Evolutionary conservation across 2,113 vertebrate genomes (phyloP), one percentile per base, ranked within the genome.

Genomic region (Pristiophorus japonicus): DNA sequence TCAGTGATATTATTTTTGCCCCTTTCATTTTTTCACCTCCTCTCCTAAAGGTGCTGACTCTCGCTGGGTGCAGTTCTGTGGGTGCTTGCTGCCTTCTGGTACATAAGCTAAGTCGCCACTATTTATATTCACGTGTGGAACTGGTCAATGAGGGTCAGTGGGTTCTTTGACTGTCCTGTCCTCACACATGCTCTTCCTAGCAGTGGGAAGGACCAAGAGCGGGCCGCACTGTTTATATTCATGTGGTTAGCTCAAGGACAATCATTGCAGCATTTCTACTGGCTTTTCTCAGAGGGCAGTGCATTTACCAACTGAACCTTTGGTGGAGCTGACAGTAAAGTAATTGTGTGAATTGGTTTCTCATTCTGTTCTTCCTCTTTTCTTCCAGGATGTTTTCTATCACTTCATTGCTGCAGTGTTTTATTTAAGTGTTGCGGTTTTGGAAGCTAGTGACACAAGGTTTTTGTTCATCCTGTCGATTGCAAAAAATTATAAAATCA

Each of bases 371-470:
- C 10, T 70, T 94, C 65, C 45, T 73, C 47, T 55, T 47, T n/a
- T 96, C 95, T 96, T 96, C 55, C 96, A 97, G 97, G 97, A 97
- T 95, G 97, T 97, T 70, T 96, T 97, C 63, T 97, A 97, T 94
- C 97, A 97, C 0, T 97, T 97, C 30, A 96, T 97, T 95, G 96
- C 97, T 0, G 95, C 95, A 47, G 97, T 97, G 95, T 96, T 97
- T 66, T 97, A 97, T 95, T 96, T 97, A 96, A 97, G 97, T 0
- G 97, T 97, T 0, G 96, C 97, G 0, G 97, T 97, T 59, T 70
- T 97, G 6, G 97, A 97, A 95, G n/a, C n/a, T n/a, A n/a, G n/a
- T n/a, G n/a, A n/a, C n/a, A n/a, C n/a, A n/a, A n/a, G n/a, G n/a
- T n/a, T n/a, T n/a, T n/a, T n/a, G n/a, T n/a, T n/a, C n/a, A n/a